Evolutionary conservation across 1,140 invertebrate genomes (phyloP).

Genomic region (Hetaerina americana): DNA sequence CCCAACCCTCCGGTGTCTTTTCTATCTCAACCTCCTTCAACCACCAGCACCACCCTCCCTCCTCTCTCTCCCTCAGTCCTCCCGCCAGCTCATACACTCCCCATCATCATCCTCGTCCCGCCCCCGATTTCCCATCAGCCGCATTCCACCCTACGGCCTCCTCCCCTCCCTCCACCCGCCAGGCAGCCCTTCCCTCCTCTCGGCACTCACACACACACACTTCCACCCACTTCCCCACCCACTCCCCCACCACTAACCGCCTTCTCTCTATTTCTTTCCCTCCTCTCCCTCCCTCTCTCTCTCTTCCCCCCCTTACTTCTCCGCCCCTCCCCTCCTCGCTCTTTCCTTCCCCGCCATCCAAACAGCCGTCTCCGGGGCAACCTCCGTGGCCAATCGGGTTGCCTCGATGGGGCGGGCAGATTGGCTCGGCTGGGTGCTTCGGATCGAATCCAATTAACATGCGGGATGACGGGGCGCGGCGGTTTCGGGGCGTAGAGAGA

Average conservation of each 20-base stretch:
- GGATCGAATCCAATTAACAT: neutral
- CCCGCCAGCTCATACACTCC: neutral
- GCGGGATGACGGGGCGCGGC: neutral
- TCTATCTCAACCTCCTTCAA: too few relatives aligned
- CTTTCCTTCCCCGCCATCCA: neutral
- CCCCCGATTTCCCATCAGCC: neutral
- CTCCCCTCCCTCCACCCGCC: too few relatives aligned
- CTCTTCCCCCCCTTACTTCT: neutral
- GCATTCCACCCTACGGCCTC: neutral
- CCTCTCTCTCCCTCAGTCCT: neutral
- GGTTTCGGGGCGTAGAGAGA: too few relatives aligned
- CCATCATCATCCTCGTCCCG: neutral
- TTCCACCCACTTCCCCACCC: too few relatives aligned
- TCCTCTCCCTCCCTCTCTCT: neutral
- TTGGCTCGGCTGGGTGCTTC: neutral
- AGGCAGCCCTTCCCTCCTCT: too few relatives aligned
- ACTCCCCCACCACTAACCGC: neutral
- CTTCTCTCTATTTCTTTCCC: neutral
- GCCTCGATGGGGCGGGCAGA: neutral
- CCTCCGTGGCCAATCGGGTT: neutral
- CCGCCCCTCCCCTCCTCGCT: neutral
- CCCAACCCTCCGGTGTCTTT: too few relatives aligned
- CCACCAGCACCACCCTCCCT: neutral
- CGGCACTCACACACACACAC: too few relatives aligned
- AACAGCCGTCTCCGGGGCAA: neutral